Evolutionary conservation across 2,888 invertebrate genomes (phyloP).

Genomic region (Cantharis rustica): DNA sequence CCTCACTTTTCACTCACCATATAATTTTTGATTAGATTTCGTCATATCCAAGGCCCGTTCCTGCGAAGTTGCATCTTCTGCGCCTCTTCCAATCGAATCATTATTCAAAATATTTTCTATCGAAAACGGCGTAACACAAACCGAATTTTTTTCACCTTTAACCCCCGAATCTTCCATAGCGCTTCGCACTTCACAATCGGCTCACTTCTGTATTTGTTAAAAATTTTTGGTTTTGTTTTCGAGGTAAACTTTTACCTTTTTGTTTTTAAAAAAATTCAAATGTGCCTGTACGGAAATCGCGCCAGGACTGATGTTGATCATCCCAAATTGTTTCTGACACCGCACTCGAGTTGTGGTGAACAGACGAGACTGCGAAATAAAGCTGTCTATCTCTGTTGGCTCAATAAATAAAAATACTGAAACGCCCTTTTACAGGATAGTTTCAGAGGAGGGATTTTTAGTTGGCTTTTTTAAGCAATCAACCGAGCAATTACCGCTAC

Average conservation of each 20-base stretch:
- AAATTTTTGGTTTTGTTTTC: neutral
- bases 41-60: slow-evolving; percentile 56
- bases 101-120: slow-evolving; percentile 72
- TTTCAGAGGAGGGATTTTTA: slow-evolving; percentile 13
- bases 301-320: slow-evolving; percentile 49
- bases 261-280: neutral
- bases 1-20: slow-evolving; percentile 9
- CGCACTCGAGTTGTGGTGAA: slow-evolving; percentile 44
- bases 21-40: slow-evolving; percentile 40
- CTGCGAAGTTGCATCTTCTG: slow-evolving; percentile 37
- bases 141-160: slow-evolving; percentile 30
- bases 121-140: slow-evolving; percentile 67
- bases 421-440: slow-evolving; percentile 23
- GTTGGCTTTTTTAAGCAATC: slow-evolving; percentile 1
- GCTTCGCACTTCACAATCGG: neutral
- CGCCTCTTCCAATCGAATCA: slow-evolving; percentile 48
- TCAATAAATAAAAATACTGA: slow-evolving; percentile 28
- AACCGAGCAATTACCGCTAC: neutral
- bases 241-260: neutral
- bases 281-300: slow-evolving; percentile 38
- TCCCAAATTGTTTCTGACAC: slow-evolving; percentile 51
- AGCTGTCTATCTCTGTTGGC: slow-evolving; percentile 29
- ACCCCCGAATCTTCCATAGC: slow-evolving; percentile 29
- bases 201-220: neutral
- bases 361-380: slow-evolving; percentile 38